Evolutionary conservation across 1,140 invertebrate species (phyloP).

Genomic region (Bradysia coprophila): DNA sequence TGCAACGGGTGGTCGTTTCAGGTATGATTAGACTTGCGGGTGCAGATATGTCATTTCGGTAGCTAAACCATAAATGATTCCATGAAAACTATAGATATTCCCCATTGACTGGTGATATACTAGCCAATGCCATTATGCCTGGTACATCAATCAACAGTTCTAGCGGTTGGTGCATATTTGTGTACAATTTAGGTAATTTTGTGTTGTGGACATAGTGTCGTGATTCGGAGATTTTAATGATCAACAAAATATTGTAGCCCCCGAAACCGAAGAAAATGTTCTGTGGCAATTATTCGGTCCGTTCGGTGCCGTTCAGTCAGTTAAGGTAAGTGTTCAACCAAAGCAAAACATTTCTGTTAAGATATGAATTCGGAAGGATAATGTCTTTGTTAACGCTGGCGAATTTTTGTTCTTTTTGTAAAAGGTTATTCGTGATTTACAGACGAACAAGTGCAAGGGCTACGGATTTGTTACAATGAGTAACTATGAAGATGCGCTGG

Average conservation of each 20-base stretch:
- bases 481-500: constrained; percentile 95
- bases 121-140: constrained; percentile 72
- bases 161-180: constrained; percentile 21
- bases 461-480: constrained; percentile 99
- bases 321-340: constrained; percentile 42
- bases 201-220: too few relatives aligned
- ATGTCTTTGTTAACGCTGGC: neutral
- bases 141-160: constrained; percentile 57
- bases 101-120: constrained; percentile 78
- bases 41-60: neutral
- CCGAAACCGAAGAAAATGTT: constrained; percentile 96
- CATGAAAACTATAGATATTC: constrained; percentile 83
- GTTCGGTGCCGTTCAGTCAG: constrained; percentile 95
- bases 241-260: constrained; percentile 94
- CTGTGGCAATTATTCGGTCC: constrained; percentile 98
- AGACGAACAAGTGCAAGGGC: constrained; percentile 98
- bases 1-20: constrained; percentile 72
- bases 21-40: constrained; percentile 36
- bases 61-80: neutral
- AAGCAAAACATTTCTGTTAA: neutral
- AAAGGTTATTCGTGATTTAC: constrained; percentile 76
- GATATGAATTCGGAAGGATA: neutral
- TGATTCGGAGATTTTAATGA: constrained; percentile 98
- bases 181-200: constrained; percentile 38
- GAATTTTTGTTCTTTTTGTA: neutral